These are phyloP conservation scores for Coenonympha glycerion DNA, from an alignment of 2,888 invertebrate genomes.

Conservation along the genomic window DNA sequence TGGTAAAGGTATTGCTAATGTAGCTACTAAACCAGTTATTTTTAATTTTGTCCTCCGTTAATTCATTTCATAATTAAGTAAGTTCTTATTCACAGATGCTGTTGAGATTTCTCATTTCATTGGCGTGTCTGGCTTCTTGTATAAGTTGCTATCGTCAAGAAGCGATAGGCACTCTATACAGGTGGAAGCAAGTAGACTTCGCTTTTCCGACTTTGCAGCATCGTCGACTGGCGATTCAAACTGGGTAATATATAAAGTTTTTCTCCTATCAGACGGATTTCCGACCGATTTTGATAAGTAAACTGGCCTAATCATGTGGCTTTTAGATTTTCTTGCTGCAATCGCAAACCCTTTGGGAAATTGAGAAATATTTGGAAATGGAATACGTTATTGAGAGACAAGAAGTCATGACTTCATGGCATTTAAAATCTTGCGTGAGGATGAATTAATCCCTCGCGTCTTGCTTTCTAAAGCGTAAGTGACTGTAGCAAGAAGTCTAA, in stretches of 20 bases:
- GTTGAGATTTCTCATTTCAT: constrained; percentile 26
- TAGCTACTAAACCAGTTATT: too few relatives aligned
- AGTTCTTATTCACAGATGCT: constrained; percentile 31
- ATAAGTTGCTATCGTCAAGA: constrained; percentile 31
- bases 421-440: too few relatives aligned
- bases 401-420: too few relatives aligned
- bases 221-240: constrained; percentile 45
- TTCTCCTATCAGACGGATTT: neutral
- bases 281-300: neutral
- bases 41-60: neutral
- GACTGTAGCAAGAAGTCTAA: too few relatives aligned
- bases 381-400: too few relatives aligned
- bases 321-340: too few relatives aligned
- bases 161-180: constrained; percentile 53
- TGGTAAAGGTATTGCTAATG: too few relatives aligned
- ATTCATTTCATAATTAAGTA: neutral
- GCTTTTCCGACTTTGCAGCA: constrained; percentile 40
- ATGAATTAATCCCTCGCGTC: too few relatives aligned
- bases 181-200: constrained; percentile 68
- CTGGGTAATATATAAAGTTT: constrained; percentile 40
- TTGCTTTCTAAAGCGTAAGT: too few relatives aligned
- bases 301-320: too few relatives aligned
- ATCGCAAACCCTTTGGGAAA: too few relatives aligned
- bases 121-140: constrained; percentile 25
- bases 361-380: too few relatives aligned